Base-by-base conservation (phyloP, 2,888 invertebrate species). In the Dendrolimus houi region DNA sequence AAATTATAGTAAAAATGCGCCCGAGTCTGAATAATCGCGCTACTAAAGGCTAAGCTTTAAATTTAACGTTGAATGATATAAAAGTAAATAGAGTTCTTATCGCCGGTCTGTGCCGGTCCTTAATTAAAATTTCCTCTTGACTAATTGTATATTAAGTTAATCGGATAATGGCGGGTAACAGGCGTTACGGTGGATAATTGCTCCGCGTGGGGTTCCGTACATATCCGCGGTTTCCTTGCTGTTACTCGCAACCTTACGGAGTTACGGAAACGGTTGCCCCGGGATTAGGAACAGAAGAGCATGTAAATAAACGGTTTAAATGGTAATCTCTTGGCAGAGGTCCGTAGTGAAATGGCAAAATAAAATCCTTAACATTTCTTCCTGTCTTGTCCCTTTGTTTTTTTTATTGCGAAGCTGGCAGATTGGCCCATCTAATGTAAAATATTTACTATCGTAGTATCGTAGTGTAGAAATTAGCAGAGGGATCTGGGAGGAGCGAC, bases 111-210 rank as follows among this genome's bases (percentile, higher is more conserved):
- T 17, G 61, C 65, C 64, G 66, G 64, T 64, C 68, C 64, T 67
- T 75, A 77, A 76, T 78, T 77, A 72, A 76, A 75, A 77, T 77
- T 77, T 76, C 72, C 75, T 72, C 70, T 67, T 65, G 68, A 74
- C 72, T 79, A 80, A 79, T 79, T 77, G 77, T 75, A 68, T 76
- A 75, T 77, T 77, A 75, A 73, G 77, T 77, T 79, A 78, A 79
- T 79, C 75, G 74, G 70, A 73, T 78, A 74, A 75, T 74, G 69
- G 68, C 65, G 71, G 70, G 70, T 72, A 75, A 76, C 73, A 72
- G 68, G 74, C 74, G 71, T 75, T 78, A 72, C 68, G 63, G 63
- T 59, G 73, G 73, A 71, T 78, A 79, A 79, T 77, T 79, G 73
- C 70, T 68, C 61, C 65, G 66, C 69, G 67, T 57, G 69, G 73